Evolutionary conservation across 1,140 invertebrate species (phyloP).

Genomic region (Anastatus disparis): DNA sequence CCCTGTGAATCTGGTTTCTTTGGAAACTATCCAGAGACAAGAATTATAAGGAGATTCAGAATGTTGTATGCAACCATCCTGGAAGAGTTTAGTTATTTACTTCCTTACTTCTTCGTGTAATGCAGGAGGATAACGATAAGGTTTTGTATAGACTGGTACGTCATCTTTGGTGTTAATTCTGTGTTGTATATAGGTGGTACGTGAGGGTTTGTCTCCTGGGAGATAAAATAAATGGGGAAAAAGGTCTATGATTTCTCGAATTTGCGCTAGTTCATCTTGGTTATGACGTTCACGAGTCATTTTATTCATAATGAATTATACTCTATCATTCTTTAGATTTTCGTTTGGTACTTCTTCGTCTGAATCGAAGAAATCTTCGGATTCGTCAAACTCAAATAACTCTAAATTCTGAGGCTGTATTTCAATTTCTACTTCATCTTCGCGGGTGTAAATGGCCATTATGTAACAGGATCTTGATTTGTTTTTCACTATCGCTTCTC

Average conservation of each 20-base stretch:
- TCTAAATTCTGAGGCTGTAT: constrained; percentile 6
- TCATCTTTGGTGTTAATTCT: not conserved
- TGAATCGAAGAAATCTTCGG: no score
- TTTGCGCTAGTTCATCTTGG: no score
- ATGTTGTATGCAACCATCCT: not conserved
- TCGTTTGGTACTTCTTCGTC: no score
- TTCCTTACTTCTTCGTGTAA: not conserved
- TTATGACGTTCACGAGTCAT: no score
- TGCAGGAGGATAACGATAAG: not conserved
- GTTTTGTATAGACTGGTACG: not conserved
- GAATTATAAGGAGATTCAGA: not conserved
- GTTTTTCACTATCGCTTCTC: not conserved
- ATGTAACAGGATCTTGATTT: not conserved
- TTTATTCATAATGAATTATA: no score
- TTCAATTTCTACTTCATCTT: constrained; percentile 12
- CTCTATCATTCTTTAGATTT: no score
- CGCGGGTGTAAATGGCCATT: constrained; percentile 9
- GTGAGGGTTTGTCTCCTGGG: no score
- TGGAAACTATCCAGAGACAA: not conserved
- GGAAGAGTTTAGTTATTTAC: not conserved
- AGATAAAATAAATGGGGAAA: no score
- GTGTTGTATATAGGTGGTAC: not conserved
- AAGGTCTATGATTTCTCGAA: no score
- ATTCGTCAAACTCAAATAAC: not conserved
- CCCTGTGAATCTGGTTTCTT: constrained; percentile 9